Conservation (phyloP, 2,113 vertebrate species). For the Oenanthe oenanthe region DNA sequence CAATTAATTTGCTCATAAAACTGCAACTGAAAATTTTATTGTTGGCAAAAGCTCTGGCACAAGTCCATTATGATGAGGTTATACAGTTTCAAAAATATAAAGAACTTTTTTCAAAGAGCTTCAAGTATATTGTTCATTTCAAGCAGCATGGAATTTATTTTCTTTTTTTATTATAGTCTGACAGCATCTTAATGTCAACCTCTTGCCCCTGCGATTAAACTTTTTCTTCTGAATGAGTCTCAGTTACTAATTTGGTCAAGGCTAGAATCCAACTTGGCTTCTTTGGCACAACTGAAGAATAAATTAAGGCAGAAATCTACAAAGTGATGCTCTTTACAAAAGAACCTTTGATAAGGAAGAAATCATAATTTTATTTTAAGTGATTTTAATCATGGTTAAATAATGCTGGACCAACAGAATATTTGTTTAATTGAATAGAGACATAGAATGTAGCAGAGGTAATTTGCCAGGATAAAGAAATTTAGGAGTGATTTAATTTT, state of each 20-base stretch:
- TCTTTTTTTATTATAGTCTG: slow-evolving; percentile 20
- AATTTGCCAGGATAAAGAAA: slow-evolving; percentile 64
- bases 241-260: slow-evolving; percentile 45
- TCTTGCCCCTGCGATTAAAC: neutral
- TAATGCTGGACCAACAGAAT: slow-evolving; percentile 36
- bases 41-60: neutral
- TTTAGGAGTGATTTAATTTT: slow-evolving; percentile 63
- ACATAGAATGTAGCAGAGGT: slow-evolving; percentile 30
- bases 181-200: neutral
- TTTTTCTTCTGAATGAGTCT: slow-evolving; percentile 21
- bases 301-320: slow-evolving; percentile 2
- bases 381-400: slow-evolving; percentile 55
- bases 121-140: neutral
- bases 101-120: neutral
- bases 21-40: neutral
- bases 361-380: slow-evolving; percentile 28
- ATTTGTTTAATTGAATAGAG: slow-evolving; percentile 67
- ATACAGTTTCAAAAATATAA: neutral
- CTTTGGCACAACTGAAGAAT: slow-evolving; percentile 10
- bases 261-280: neutral
- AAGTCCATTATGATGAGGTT: neutral
- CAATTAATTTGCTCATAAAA: neutral
- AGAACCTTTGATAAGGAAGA: neutral
- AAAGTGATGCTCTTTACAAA: neutral
- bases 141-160: neutral